Conservation (phyloP, 2,888 invertebrate species). For the Oegoconia quadripuncta region DNA sequence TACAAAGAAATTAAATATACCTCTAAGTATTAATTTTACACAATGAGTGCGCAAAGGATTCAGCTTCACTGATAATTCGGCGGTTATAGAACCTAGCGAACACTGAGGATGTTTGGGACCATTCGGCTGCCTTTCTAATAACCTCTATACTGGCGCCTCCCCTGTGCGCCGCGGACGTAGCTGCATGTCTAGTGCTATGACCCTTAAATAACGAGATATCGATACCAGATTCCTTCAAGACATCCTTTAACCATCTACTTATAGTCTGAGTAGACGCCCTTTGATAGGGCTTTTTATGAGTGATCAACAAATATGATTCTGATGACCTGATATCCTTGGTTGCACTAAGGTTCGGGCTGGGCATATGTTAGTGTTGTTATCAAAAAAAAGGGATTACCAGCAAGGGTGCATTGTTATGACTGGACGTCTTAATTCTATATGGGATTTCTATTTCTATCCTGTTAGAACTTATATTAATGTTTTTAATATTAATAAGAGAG, state of each 20-base stretch:
- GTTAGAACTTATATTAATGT: background rate
- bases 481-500: background rate
- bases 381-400: background rate
- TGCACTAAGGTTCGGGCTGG: background rate
- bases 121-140: background rate
- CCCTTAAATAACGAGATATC: conserved; percentile 6
- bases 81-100: background rate
- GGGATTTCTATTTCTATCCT: background rate
- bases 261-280: background rate
- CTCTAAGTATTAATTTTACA: too few relatives aligned
- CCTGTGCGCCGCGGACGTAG: conserved; percentile 5
- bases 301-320: too few relatives aligned
- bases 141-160: background rate
- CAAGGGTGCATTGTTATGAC: background rate
- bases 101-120: background rate
- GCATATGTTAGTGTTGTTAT: background rate
- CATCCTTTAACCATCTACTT: background rate
- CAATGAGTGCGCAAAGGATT: too few relatives aligned
- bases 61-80: background rate
- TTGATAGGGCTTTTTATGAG: background rate
- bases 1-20: too few relatives aligned
- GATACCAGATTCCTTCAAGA: conserved; percentile 2
- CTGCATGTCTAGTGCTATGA: conserved; percentile 10
- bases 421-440: background rate
- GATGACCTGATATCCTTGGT: too few relatives aligned